phyloP scores from a whole-genome alignment of 2,113 vertebrate genomes.

The Eptesicus fuscus region DNA sequence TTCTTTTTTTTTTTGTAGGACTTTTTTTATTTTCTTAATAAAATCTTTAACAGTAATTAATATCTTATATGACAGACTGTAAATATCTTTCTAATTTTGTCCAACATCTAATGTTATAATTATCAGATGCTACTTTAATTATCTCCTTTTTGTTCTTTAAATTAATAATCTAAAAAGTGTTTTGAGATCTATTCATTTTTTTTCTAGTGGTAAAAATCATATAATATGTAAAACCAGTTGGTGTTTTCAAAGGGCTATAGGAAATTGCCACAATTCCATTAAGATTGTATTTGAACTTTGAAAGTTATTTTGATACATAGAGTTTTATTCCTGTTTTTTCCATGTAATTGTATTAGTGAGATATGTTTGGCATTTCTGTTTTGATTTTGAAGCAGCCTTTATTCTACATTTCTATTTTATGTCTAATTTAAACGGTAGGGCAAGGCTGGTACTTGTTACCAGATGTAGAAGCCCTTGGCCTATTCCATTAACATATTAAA shows the following conservation, averaged over 20 bases:
- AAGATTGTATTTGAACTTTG: conserved; percentile 10
- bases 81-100: conserved; percentile 24
- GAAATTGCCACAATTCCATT: conserved; percentile 47
- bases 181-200: conserved; percentile 30
- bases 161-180: conserved; percentile 28
- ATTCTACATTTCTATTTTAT: neutral
- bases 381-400: conserved; percentile 15
- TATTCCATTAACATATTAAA: neutral
- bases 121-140: conserved; percentile 42
- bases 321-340: neutral
- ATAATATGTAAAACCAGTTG: conserved; percentile 28
- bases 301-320: neutral
- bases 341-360: neutral
- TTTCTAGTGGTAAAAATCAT: conserved; percentile 29
- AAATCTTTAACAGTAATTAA: conserved; percentile 25
- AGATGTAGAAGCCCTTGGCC: neutral
- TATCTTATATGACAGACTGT: conserved; percentile 75
- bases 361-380: neutral
- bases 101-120: conserved; percentile 45
- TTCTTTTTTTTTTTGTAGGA: conserved; percentile 8
- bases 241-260: conserved; percentile 60
- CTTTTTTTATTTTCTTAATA: neutral
- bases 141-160: conserved; percentile 12
- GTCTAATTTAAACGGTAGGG: neutral
- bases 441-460: neutral